phyloP scores from a whole-genome alignment of 2,113 vertebrate species.

The Eurystomus gularis region DNA sequence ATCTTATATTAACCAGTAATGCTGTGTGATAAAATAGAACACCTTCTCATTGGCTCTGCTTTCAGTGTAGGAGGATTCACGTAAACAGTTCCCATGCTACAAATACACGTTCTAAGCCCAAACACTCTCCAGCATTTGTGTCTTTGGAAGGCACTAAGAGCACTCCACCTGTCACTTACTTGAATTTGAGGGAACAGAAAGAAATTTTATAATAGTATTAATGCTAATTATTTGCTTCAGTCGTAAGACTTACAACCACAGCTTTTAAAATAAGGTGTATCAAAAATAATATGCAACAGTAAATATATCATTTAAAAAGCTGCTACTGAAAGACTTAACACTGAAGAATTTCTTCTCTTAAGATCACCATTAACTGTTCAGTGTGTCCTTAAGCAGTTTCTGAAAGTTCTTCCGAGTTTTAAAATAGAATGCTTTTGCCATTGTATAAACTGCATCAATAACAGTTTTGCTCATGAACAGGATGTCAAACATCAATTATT shows the following conservation, averaged over 20 bases:
- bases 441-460: background rate
- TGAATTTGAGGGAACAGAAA: background rate
- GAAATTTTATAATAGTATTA: background rate
- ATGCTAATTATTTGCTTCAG: background rate
- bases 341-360: background rate
- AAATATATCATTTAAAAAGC: background rate
- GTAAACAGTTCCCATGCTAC: background rate
- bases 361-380: background rate
- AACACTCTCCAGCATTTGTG: fast-evolving
- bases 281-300: background rate
- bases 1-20: background rate
- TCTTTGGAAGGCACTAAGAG: background rate
- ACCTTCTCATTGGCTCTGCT: background rate
- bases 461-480: background rate
- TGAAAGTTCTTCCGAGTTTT: background rate
- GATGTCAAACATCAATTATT: background rate
- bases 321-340: background rate
- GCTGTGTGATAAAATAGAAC: background rate
- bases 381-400: background rate
- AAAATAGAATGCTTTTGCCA: background rate
- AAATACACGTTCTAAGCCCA: background rate
- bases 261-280: background rate
- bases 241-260: background rate
- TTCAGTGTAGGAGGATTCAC: background rate
- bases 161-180: background rate